These are phyloP conservation scores for Procambarus clarkii DNA, from an alignment of 1,140 invertebrate species.

Conservation along the genomic window DNA sequence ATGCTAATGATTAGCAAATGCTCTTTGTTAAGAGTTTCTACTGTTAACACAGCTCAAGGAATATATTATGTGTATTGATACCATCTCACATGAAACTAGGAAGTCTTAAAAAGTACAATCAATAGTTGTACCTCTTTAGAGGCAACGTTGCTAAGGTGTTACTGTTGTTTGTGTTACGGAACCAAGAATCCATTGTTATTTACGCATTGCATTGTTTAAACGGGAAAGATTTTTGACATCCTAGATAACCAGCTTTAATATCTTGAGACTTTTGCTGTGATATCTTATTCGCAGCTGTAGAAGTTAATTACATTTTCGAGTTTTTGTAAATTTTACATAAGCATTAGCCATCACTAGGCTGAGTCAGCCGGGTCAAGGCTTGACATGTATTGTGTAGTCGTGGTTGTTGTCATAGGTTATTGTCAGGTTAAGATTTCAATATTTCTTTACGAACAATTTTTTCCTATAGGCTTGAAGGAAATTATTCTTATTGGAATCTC, in stretches of 20 bases:
- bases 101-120: slow-evolving; percentile 11
- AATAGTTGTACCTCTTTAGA: neutral
- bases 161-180: neutral
- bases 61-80: neutral
- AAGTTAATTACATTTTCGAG: neutral
- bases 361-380: neutral
- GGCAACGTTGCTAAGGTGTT: neutral
- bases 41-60: neutral
- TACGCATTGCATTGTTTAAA: neutral
- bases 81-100: slow-evolving; percentile 2
- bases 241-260: neutral
- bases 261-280: neutral
- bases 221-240: neutral
- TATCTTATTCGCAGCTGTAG: neutral
- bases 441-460: neutral
- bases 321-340: neutral
- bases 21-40: neutral
- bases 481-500: neutral
- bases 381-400: neutral
- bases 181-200: slow-evolving; percentile 13
- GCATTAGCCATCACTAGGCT: neutral
- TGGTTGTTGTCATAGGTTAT: neutral
- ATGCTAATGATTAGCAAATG: neutral
- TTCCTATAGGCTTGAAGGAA: neutral
- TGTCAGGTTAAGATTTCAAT: neutral